These are phyloP conservation scores for Leptobrachium ailaonicum DNA, from an alignment of 2,113 vertebrate genomes.

Conservation along the genomic window DNA sequence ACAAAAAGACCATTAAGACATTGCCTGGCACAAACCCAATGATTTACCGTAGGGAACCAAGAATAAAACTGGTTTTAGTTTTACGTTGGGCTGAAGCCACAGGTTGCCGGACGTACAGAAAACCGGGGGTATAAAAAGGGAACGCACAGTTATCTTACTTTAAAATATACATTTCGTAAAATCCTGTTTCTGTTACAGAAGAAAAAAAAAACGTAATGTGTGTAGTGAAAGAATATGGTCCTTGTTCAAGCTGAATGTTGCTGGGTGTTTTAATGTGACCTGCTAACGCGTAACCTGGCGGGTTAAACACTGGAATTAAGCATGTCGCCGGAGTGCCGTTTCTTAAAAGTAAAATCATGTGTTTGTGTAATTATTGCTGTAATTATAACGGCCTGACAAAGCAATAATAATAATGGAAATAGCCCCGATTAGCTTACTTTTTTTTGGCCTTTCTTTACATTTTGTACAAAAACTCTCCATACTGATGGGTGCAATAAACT, in stretches of 20 bases:
- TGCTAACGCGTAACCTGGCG: background rate
- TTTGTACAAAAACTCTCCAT: no score
- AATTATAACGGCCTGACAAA: no score
- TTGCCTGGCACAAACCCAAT: slow-evolving; percentile 50
- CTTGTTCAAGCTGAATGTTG: background rate
- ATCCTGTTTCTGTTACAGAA: background rate
- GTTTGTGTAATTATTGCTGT: no score
- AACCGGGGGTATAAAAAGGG: slow-evolving; percentile 45
- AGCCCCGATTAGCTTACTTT: no score
- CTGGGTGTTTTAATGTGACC: background rate
- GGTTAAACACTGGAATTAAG: no score
- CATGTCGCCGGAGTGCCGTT: no score
- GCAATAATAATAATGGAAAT: no score
- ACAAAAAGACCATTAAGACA: slow-evolving; percentile 28
- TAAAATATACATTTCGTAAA: slow-evolving; percentile 19
- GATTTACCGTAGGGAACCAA: slow-evolving; percentile 41
- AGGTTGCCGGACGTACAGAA: slow-evolving; percentile 51
- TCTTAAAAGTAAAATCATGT: no score
- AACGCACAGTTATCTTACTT: slow-evolving; percentile 4
- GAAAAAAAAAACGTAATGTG: background rate
- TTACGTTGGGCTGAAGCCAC: slow-evolving; percentile 45
- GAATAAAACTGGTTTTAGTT: slow-evolving; percentile 47
- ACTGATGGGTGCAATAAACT: no score
- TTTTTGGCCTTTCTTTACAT: no score
- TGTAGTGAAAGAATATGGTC: background rate